Evolutionary conservation across 2,888 invertebrate genomes (phyloP).

Genomic region (Anorthoa munda): DNA sequence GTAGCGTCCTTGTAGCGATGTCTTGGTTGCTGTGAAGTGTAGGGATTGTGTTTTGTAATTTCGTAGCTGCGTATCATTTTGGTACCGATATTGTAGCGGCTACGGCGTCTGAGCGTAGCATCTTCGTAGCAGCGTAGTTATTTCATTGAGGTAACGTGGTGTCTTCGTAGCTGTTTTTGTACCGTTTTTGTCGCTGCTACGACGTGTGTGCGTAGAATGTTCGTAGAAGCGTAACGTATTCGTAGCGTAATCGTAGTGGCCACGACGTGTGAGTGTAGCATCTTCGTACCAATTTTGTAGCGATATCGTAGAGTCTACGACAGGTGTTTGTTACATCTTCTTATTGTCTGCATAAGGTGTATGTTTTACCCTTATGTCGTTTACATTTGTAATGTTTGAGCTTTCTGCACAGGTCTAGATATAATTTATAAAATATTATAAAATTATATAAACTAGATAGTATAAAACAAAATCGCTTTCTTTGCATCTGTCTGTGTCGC

Average conservation of each 20-base stretch:
- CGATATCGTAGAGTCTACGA: background rate
- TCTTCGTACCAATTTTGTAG: background rate
- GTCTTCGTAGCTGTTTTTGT: background rate
- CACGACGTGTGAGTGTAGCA: background rate
- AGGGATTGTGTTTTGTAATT: background rate
- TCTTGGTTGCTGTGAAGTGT: background rate
- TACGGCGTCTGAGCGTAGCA: background rate
- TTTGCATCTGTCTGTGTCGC: too few species aligned
- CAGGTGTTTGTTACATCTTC: too few species aligned
- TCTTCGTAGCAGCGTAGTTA: background rate
- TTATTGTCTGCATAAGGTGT: background rate
- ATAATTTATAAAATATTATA: too few species aligned
- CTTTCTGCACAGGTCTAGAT: background rate
- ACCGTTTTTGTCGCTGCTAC: background rate
- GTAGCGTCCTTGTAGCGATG: too few species aligned
- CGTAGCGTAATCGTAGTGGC: background rate
- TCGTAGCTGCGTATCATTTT: background rate
- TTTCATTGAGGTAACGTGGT: too few species aligned
- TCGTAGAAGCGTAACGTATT: constrained; percentile 1
- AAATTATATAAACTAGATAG: too few species aligned
- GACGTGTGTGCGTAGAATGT: too few species aligned
- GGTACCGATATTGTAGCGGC: constrained; percentile 4
- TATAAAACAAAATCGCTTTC: too few species aligned
- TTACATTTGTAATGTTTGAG: background rate
- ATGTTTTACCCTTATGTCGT: background rate